Base-by-base conservation (phyloP, 2,888 invertebrate genomes). In the Vannuccia rotundouncinata region DNA sequence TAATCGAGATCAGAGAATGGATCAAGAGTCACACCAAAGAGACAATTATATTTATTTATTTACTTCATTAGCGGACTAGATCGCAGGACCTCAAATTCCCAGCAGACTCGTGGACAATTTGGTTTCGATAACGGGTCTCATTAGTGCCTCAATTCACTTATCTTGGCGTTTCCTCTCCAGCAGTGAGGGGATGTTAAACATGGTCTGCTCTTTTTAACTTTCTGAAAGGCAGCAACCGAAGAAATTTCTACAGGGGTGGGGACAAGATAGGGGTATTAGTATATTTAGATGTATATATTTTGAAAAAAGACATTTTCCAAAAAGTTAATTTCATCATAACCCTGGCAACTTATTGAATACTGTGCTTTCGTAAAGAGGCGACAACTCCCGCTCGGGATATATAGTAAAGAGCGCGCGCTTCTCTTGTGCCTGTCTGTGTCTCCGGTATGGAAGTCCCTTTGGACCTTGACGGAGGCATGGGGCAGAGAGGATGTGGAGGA, bases 321-420 rank as follows among this genome's bases (percentile, higher is more conserved):
- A 66, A 66, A 66, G 66, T 66, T 66, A 66, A 66, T 66, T 66
- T 66, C 25, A 66, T 66, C 66, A 66, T 66, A 66, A 66, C 66
- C 66, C 66, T 66, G 22, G 22, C 66, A 22, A 66, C 66, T 66
- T 22, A 66, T 66, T 22, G 66, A 66, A 66, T 5, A 22, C 5
- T 66, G 10, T 66, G 5, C 66, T 5, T 22, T 2, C 22, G 66
- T 66, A 22, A 2, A 22, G 5, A 66, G 66, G 22, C 66, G 66
- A 66, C 66, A 66, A 66, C 13, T 66, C 22, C 25, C 22, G 13
- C 22, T 66, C 66, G 45, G 5, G 45, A n/a, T n/a, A n/a, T 13
- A 22, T 66, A 66, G 66, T 66, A 66, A 66, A 66, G 66, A 45
- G 45, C 45, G 45, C 45, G 45, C 17, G 5, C 17, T 5, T 5